phyloP scores from a whole-genome alignment of 2,888 invertebrate species.

The Lepidonotus clava region DNA sequence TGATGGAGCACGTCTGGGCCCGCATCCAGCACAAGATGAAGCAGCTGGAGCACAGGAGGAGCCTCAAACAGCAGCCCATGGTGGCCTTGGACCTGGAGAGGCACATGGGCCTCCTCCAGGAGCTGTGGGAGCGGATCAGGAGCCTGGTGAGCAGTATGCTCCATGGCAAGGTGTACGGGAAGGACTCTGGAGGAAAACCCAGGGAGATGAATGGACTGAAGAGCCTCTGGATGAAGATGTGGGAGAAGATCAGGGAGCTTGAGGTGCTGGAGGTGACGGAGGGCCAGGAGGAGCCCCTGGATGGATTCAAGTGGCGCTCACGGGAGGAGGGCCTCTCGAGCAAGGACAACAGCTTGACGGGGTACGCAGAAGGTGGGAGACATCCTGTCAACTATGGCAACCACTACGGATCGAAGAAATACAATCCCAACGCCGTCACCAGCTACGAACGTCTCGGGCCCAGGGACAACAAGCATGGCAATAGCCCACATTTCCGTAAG shows the following conservation, averaged over 20 bases:
- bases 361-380: no score
- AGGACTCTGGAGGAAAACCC: not conserved
- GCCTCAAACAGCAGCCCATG: not conserved
- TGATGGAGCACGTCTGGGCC: not conserved
- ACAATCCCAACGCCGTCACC: no score
- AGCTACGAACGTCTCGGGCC: no score
- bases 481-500: no score
- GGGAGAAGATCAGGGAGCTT: constrained; percentile 13
- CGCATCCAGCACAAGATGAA: not conserved
- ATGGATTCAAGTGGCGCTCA: no score
- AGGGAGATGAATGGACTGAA: not conserved
- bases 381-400: no score
- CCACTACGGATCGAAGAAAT: no score
- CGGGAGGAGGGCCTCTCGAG: no score
- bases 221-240: constrained; percentile 22
- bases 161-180: not conserved
- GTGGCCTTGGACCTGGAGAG: not conserved
- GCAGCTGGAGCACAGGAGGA: constrained; percentile 1
- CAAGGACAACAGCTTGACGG: no score
- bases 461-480: no score
- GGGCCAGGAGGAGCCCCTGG: not conserved
- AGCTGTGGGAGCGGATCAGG: not conserved
- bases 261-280: not conserved
- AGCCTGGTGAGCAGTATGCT: not conserved
- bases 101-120: not conserved